Conservation (phyloP, 1,140 invertebrate genomes). For the Drosophila pruinosa region DNA sequence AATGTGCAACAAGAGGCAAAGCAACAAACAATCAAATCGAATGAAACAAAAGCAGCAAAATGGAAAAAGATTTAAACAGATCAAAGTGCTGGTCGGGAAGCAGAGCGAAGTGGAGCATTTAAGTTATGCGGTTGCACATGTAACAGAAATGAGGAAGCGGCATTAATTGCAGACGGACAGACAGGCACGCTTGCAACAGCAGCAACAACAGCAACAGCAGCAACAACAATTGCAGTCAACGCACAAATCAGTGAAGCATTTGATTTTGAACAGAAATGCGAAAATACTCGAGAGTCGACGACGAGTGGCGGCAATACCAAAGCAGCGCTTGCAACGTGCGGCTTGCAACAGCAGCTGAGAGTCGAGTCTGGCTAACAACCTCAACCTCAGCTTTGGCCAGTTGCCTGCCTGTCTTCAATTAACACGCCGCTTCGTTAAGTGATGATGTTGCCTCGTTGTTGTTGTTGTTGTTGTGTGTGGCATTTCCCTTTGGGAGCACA, state of each 20-base stretch:
- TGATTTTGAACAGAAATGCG: constrained; percentile 64
- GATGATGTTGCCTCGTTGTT: constrained; percentile 35
- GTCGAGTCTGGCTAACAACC: constrained; percentile 30
- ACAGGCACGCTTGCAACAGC: constrained; percentile 39
- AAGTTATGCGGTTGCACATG: constrained; percentile 65
- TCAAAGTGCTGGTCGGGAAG: constrained; percentile 10
- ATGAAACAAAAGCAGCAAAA: constrained; percentile 13
- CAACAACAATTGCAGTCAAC: constrained; percentile 46
- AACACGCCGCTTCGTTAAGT: constrained; percentile 71
- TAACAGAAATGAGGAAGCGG: constrained; percentile 70
- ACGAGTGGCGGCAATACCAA: constrained; percentile 23
- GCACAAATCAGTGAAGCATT: constrained; percentile 75
- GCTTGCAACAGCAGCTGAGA: not conserved
- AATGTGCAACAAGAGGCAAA: constrained; percentile 8
- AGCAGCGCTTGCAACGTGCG: constrained; percentile 26
- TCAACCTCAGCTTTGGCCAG: constrained; percentile 33
- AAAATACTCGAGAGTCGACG: constrained; percentile 12
- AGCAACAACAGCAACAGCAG: constrained; percentile 22
- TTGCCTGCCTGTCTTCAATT: constrained; percentile 73
- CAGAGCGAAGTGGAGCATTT: constrained; percentile 17
- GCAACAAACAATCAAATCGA: constrained; percentile 1
- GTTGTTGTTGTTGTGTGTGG: constrained; percentile 58
- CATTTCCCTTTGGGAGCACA: constrained; percentile 70
- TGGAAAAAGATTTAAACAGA: constrained; percentile 12
- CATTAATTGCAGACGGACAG: constrained; percentile 46